Percentiles rank a stretch among this genome's conserved stretches.
phyloP scores from a whole-genome alignment of 1,140 invertebrate species.

The Triops cancriformis region DNA sequence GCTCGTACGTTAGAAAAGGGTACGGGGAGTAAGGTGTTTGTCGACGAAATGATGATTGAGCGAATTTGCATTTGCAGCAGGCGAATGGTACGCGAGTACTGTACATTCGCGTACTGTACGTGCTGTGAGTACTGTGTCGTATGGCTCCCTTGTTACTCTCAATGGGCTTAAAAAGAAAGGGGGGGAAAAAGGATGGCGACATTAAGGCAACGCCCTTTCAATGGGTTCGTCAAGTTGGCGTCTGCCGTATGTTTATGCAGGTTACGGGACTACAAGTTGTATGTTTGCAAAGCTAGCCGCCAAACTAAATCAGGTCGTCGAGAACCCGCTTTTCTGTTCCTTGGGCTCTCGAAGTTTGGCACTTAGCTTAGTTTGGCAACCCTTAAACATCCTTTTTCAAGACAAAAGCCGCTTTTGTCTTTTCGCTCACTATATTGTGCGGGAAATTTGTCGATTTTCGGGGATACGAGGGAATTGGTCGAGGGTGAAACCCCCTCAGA shows the following conservation, averaged over 20 bases:
- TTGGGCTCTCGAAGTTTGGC: background rate
- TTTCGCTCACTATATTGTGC: no score
- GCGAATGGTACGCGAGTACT: no score
- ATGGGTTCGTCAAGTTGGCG: slow-evolving; percentile 2
- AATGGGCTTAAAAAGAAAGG: no score
- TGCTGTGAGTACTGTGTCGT: background rate
- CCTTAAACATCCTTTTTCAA: background rate
- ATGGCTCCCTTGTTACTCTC: background rate
- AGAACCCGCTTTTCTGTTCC: background rate
- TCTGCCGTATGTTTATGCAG: slow-evolving; percentile 6
- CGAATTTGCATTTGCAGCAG: no score
- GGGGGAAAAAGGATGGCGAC: background rate
- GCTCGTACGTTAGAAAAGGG: no score
- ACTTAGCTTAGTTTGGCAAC: background rate
- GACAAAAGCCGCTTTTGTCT: background rate
- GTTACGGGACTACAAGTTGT: background rate
- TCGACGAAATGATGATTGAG: no score
- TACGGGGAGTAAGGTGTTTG: no score
- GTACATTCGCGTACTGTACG: no score
- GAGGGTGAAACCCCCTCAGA: no score
- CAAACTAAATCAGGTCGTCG: slow-evolving; percentile 5
- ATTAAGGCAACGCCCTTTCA: slow-evolving; percentile 4
- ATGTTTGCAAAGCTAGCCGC: slow-evolving; percentile 5
- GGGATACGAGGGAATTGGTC: no score
- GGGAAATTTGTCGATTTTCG: no score